A percentile compares a stretch with the other conserved stretches of the same genome.
These are phyloP conservation scores for Dermolepida albohirtum DNA, from an alignment of 2,888 invertebrate species.

Conservation along the genomic window DNA sequence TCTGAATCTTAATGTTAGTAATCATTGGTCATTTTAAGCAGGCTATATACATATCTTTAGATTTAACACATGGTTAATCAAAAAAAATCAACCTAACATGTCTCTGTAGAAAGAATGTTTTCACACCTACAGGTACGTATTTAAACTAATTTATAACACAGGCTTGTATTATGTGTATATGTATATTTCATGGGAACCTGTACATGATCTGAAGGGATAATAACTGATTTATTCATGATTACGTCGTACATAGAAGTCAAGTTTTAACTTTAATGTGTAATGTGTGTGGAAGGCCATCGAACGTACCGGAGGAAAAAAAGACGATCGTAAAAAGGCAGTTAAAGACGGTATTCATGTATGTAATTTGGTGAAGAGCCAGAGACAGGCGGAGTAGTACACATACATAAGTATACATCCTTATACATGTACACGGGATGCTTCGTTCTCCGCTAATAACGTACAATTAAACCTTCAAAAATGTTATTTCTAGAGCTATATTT, in stretches of 20 bases:
- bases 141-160: no score
- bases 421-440: constrained; percentile 11
- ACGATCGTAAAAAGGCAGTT: constrained; percentile 24
- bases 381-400: constrained; percentile 23
- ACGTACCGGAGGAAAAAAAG: constrained; percentile 7
- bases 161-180: no score
- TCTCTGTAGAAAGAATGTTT: no score
- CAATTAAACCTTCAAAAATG: constrained; percentile 36
- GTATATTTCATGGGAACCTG: no score
- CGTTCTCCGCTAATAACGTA: constrained; percentile 34
- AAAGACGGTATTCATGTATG: constrained; percentile 21
- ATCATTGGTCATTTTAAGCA: constrained; percentile 7
- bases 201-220: constrained; percentile 5
- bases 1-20: not conserved
- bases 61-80: no score
- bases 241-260: constrained; percentile 6
- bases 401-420: not conserved
- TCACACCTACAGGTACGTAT: no score
- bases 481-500: constrained; percentile 32
- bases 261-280: constrained; percentile 6
- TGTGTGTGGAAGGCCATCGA: constrained; percentile 28
- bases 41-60: constrained; percentile 5
- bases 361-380: constrained; percentile 32
- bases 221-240: constrained; percentile 30
- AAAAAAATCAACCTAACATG: no score